Conservation (phyloP, 2,888 invertebrate species). For the Trachelus troglodyta region DNA sequence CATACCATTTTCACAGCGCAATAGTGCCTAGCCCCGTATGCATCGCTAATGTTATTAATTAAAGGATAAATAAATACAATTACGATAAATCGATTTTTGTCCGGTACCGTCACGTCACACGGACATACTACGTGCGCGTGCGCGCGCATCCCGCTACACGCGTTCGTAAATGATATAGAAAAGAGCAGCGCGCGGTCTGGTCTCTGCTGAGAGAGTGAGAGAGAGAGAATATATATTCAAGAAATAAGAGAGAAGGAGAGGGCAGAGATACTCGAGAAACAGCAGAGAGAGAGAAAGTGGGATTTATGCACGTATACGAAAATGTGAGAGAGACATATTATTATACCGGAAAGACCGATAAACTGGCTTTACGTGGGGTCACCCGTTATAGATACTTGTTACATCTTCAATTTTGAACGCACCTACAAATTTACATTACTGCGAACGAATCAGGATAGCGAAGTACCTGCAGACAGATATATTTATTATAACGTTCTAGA, state of each 20-base stretch:
- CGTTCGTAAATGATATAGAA: not conserved
- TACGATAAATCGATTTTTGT: not conserved
- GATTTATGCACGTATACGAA: not conserved
- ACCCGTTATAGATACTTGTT: no score
- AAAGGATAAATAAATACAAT: conserved; percentile 10
- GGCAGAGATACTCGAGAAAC: conserved; percentile 2
- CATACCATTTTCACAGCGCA: conserved; percentile 61
- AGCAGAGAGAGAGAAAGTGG: conserved; percentile 15
- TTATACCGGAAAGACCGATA: no score
- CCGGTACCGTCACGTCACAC: conserved; percentile 2
- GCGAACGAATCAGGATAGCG: conserved; percentile 54
- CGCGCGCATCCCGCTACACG: conserved; percentile 2
- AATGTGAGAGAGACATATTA: no score
- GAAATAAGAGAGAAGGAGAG: no score
- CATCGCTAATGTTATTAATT: conserved; percentile 17
- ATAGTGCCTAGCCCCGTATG: conserved; percentile 59
- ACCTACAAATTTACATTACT: not conserved
- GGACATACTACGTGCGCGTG: conserved; percentile 3
- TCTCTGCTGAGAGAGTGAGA: conserved; percentile 11
- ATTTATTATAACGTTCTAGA: conserved; percentile 47
- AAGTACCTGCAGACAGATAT: conserved; percentile 62
- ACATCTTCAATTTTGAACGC: no score
- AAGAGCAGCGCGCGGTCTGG: not conserved
- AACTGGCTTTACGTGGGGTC: no score
- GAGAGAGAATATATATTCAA: conserved; percentile 9